Conservation (phyloP, 1,140 invertebrate species). For the Diabrotica undecimpunctata region DNA sequence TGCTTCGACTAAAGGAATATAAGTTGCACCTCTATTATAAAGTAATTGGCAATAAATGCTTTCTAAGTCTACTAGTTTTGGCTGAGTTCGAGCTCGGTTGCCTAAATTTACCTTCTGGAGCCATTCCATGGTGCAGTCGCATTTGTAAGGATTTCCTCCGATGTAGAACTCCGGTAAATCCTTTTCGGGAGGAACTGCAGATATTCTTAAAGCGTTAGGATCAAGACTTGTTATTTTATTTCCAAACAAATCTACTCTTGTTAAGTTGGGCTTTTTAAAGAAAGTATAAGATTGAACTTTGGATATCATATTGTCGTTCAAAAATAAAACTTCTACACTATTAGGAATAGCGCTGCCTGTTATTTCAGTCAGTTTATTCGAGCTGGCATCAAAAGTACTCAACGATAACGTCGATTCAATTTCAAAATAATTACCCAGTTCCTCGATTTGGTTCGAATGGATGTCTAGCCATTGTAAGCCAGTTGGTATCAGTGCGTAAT, state of each 20-base stretch:
- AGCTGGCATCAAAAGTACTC: slow-evolving; percentile 81
- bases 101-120: slow-evolving; percentile 78
- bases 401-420: slow-evolving; percentile 78
- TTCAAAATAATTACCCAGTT: slow-evolving; percentile 87
- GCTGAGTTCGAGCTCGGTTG: slow-evolving; percentile 74
- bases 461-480: slow-evolving; percentile 87
- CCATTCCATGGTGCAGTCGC: slow-evolving; percentile 84
- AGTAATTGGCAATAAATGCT: slow-evolving; percentile 83
- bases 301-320: slow-evolving; percentile 82
- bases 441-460: slow-evolving; percentile 80
- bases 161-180: slow-evolving; percentile 87
- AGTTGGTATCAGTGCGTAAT: slow-evolving; percentile 86
- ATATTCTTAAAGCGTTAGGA: slow-evolving; percentile 80
- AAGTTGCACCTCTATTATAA: slow-evolving; percentile 75
- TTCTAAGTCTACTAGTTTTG: slow-evolving; percentile 81
- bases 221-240: slow-evolving; percentile 82
- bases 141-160: slow-evolving; percentile 84
- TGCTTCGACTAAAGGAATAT: slow-evolving; percentile 78
- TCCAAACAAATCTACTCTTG: slow-evolving; percentile 77
- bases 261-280: slow-evolving; percentile 87
- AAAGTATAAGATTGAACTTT: slow-evolving; percentile 91
- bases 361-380: slow-evolving; percentile 81
- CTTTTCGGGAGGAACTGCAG: slow-evolving; percentile 70
- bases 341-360: slow-evolving; percentile 81
- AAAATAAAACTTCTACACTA: slow-evolving; percentile 77